Evolutionary conservation across 2,113 vertebrate species (phyloP), one percentile per base, ranked within the genome.

Genomic region (Saimiri boliviensis): DNA sequence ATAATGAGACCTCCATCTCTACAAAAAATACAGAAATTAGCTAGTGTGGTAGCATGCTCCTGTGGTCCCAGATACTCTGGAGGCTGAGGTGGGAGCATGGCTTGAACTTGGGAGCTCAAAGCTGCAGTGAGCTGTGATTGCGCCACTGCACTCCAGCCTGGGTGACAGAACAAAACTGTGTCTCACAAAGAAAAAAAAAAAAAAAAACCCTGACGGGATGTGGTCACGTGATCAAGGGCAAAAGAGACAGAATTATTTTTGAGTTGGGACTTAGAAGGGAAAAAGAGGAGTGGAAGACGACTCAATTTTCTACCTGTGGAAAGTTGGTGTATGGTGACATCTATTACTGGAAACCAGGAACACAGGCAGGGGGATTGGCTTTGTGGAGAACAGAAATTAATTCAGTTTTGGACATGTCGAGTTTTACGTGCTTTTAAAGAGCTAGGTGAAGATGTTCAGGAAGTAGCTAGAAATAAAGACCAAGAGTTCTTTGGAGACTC

Each of bases 401-500:
- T 88, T 56, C 3, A 45, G 37, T 45, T 71, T 68, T 81, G 93
- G 71, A 94, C 71, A 91, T 66, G 30, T 76, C 92, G 95, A 52
- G 20, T 74, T 77, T 92, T 63, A 73, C 77, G 71, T 81, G n/a
- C 86, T 80, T 84, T 94, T 90, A 88, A 94, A 30, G 19, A 73
- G 47, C 58, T 8, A 37, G 49, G 82, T 76, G 73, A 95, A 86
- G 68, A 66, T 37, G 58, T 68, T 91, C 19, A 77, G 77, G 82
- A 92, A 47, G 81, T 35, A 84, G 47, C 49, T 87, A n/a, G 52
- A 87, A 96, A 73, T 88, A 76, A 92, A 89, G 79, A 92, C 40
- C 54, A 58, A 81, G 83, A 77, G 30, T 73, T 73, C 58, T 73
- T 77, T 73, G 58, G 77, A 79, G 66, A 89, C 56, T 42, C 8